phyloP scores from a whole-genome alignment of 35 echinoderm and acorn worm species.

The Amphiura filiformis region DNA sequence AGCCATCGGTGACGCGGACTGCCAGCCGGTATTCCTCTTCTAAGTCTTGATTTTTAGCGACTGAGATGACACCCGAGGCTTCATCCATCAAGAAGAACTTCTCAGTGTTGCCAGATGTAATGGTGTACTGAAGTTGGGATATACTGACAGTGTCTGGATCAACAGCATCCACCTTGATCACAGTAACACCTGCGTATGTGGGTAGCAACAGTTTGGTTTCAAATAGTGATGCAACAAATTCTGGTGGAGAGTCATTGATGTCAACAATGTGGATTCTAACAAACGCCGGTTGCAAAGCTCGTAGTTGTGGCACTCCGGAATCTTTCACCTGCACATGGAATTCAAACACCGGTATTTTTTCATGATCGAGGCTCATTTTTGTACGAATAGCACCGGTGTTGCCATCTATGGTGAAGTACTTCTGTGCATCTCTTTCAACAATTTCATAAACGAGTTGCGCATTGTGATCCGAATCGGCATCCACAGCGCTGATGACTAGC shows the following conservation, averaged over 20 bases:
- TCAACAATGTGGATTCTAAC: slow-evolving; percentile 80
- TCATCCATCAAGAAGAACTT: slow-evolving; percentile 58
- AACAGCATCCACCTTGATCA: slow-evolving; percentile 49
- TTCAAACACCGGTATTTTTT: slow-evolving; percentile 68
- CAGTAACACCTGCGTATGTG: slow-evolving; percentile 77
- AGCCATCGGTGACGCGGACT: slow-evolving; percentile 84
- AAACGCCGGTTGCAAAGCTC: slow-evolving; percentile 61
- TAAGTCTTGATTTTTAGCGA: slow-evolving; percentile 50
- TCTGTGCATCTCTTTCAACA: slow-evolving; percentile 72
- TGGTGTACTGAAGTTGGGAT: slow-evolving; percentile 84
- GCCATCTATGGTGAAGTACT: slow-evolving; percentile 86
- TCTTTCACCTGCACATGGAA: slow-evolving; percentile 82
- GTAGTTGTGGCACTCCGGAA: slow-evolving; percentile 63
- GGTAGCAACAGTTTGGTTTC: slow-evolving; percentile 66
- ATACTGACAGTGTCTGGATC: slow-evolving; percentile 90
- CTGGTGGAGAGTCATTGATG: slow-evolving; percentile 96
- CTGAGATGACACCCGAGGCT: slow-evolving; percentile 51
- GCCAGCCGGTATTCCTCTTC: slow-evolving; percentile 53
- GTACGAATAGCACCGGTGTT: slow-evolving; percentile 97
- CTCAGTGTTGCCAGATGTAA: slow-evolving; percentile 64
- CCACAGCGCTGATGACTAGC: slow-evolving; percentile 82
- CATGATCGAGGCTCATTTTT: slow-evolving; percentile 74
- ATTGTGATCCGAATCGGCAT: slow-evolving; percentile 85
- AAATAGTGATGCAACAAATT: slow-evolving; percentile 59
- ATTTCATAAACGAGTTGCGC: slow-evolving; percentile 88